Evolutionary conservation across 2,888 invertebrate species (phyloP).

Genomic region (Sesia apiformis): DNA sequence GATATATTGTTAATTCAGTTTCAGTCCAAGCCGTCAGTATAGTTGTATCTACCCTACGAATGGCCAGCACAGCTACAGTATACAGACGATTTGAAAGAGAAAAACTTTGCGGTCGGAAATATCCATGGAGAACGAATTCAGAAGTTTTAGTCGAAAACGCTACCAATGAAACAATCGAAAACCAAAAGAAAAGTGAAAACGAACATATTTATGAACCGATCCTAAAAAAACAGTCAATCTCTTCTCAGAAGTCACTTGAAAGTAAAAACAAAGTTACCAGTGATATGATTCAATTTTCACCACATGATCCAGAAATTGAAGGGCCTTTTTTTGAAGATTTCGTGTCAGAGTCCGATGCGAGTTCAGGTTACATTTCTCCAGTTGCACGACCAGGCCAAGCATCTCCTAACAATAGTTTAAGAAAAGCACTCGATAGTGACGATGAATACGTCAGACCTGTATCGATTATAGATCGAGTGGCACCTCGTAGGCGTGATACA

Average conservation of each 20-base stretch:
- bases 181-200: conserved; percentile 11
- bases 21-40: conserved; percentile 79
- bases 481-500: conserved; percentile 38
- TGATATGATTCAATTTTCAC: conserved; percentile 57
- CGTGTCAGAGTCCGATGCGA: conserved; percentile 36
- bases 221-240: conserved; percentile 25
- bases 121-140: conserved; percentile 78
- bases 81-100: conserved; percentile 87
- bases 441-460: conserved; percentile 50
- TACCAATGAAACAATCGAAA: conserved; percentile 30
- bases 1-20: conserved; percentile 52
- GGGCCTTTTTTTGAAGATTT: conserved; percentile 36
- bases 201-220: conserved; percentile 41
- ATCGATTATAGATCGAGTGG: conserved; percentile 54
- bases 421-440: conserved; percentile 36
- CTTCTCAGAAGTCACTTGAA: conserved; percentile 17
- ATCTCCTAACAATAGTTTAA: conserved; percentile 6
- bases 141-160: conserved; percentile 26
- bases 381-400: conserved; percentile 5
- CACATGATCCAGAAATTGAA: conserved; percentile 25
- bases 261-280: conserved; percentile 26
- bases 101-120: conserved; percentile 79
- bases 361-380: conserved; percentile 45
- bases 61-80: conserved; percentile 80
- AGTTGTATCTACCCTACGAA: conserved; percentile 77